Percentiles rank a stretch among this genome's conserved stretches.
Evolutionary conservation across 2,888 invertebrate species (phyloP).

Genomic region (Lithosia quadra): DNA sequence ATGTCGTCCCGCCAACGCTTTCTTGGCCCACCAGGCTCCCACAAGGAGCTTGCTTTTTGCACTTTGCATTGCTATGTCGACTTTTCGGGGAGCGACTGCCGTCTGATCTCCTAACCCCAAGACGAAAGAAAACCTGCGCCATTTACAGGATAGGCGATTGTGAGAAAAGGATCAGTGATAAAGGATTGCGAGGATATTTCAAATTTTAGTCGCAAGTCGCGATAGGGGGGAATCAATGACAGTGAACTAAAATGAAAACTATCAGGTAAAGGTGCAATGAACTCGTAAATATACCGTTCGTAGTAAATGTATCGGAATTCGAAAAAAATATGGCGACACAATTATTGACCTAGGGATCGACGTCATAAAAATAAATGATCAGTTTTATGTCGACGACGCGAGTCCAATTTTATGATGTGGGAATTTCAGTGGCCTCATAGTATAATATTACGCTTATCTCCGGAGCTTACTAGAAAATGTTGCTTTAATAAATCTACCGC

Average conservation of each 20-base stretch:
- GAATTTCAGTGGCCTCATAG: slow-evolving; percentile 72
- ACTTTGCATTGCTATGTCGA: too few relatives aligned
- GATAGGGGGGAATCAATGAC: too few relatives aligned
- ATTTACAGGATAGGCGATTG: too few relatives aligned
- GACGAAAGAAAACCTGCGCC: too few relatives aligned
- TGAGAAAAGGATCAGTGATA: too few relatives aligned
- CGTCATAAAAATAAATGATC: slow-evolving; percentile 81
- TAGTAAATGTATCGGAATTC: slow-evolving; percentile 58
- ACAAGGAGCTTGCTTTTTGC: too few relatives aligned
- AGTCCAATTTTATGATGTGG: slow-evolving; percentile 78
- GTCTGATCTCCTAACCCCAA: too few relatives aligned
- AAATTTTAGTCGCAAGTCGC: too few relatives aligned
- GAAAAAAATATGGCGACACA: slow-evolving; percentile 71
- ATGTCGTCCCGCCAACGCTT: too few relatives aligned
- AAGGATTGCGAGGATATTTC: too few relatives aligned
- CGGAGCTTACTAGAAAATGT: slow-evolving; percentile 43
- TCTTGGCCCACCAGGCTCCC: too few relatives aligned
- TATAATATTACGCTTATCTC: slow-evolving; percentile 71
- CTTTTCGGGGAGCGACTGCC: too few relatives aligned
- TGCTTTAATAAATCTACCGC: slow-evolving; percentile 32
- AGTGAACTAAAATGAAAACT: slow-evolving; percentile 35
- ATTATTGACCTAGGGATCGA: slow-evolving; percentile 76
- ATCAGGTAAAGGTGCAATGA: slow-evolving; percentile 37
- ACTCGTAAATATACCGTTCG: slow-evolving; percentile 44
- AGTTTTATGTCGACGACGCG: slow-evolving; percentile 69